Evolutionary conservation across 2,888 invertebrate species (phyloP), one percentile per base, ranked within the genome.

Genomic region (Pammene aurita): DNA sequence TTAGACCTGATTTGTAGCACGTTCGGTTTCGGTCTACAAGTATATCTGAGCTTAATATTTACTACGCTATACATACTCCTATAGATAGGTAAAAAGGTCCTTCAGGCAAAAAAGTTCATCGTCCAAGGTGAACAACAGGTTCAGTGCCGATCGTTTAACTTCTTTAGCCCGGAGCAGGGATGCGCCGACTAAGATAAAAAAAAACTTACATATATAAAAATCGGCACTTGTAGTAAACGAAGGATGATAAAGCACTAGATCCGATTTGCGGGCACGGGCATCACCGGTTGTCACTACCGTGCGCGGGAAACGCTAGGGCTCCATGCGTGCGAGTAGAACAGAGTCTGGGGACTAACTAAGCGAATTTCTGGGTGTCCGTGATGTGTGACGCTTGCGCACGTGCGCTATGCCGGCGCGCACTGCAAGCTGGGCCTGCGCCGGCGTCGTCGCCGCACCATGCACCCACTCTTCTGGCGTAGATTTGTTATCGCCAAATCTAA

Each of bases 361-460:
- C 85, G 85, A 89, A 88, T 89, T 85, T 86, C 88, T 89, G 82
- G 81, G 85, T 86, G 84, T 83, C 81, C 82, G 83, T 85, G 86
- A 84, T 84, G 88, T 89, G 89, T 91, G 90, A 90, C 89, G 86
- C 76, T 35, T 48, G 81, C 86, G 87, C 91, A 90, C 90, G 90
- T 90, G 91, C 84, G 82, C 79, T 81, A 82, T 83, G 85, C 84
- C 82, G 84, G 76, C 76, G 84, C 84, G 87, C 87, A 85, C 84
- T 84, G 82, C 78, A 73, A 75, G 74, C 75, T 64, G 54, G 70
- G 67, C 65, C 63, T 68, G 67, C 70, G 60, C 13, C 48, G 66
- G 44, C 35, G 16, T 16, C 41, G 52, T 13, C 64, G 13, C 7
- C 42, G 48, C 14, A 71, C 52, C 70, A 26, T 55, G 64, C 68